These are phyloP conservation scores for Eutrigla gurnardus DNA, from an alignment of 2,797 vertebrate species.

Conservation along the genomic window DNA sequence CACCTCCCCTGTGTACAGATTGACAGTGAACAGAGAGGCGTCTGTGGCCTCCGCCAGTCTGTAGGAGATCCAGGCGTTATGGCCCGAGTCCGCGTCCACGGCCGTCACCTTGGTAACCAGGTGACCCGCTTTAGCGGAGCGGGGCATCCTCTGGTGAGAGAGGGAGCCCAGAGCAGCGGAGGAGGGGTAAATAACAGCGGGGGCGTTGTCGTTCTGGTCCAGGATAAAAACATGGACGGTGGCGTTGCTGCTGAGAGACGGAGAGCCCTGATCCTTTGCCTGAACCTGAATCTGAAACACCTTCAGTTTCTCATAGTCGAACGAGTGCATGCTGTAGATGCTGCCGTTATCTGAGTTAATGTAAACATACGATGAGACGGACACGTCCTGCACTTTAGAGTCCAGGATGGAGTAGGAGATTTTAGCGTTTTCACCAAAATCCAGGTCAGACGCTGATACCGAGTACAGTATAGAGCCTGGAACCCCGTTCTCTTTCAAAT, in stretches of 20 bases:
- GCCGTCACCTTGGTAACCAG: constrained; percentile 77
- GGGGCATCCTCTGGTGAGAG: constrained; percentile 78
- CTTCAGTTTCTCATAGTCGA: constrained; percentile 84
- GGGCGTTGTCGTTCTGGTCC: constrained; percentile 85
- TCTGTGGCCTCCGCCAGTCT: constrained; percentile 81
- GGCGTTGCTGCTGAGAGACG: constrained; percentile 74
- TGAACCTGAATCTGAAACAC: constrained; percentile 80
- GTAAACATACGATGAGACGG: constrained; percentile 85
- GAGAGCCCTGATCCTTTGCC: constrained; percentile 81
- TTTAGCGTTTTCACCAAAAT: constrained; percentile 74
- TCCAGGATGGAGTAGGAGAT: constrained; percentile 82
- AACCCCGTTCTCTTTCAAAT: constrained; percentile 87
- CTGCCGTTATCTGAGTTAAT: constrained; percentile 87
- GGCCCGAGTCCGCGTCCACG: constrained; percentile 75
- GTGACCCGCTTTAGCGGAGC: constrained; percentile 69
- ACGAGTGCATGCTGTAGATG: constrained; percentile 84
- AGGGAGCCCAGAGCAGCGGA: constrained; percentile 73
- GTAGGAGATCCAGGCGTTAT: constrained; percentile 82
- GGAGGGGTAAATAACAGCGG: constrained; percentile 82
- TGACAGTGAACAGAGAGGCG: constrained; percentile 82
- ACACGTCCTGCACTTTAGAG: constrained; percentile 76
- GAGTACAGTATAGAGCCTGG: constrained; percentile 87
- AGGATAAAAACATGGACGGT: constrained; percentile 83
- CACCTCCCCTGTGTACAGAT: constrained; percentile 85
- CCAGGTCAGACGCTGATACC: constrained; percentile 85